Evolutionary conservation across 2,888 invertebrate genomes (phyloP), one percentile per base, ranked within the genome.

Genomic region (Glaucopsyche alexis): DNA sequence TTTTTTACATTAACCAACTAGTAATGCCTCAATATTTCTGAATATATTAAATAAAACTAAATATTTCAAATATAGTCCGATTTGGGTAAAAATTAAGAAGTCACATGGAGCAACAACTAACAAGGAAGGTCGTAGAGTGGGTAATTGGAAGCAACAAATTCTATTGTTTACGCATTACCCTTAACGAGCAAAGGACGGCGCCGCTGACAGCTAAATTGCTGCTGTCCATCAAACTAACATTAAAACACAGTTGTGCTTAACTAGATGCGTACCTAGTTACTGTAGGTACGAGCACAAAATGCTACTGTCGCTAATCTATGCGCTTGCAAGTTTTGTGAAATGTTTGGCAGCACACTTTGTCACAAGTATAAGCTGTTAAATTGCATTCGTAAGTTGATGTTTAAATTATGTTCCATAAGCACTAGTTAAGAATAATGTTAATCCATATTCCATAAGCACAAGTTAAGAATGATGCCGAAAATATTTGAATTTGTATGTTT

Each of bases 171-270:
- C 29, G 29, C 60, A 60, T 60, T 60, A 60, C 14, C 7, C 11
- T 60, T 60, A 60, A 60, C 29, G 29, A 60, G 29, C 29, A 2
- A 29, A 60, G 60, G 60, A 29, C 60, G 13, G 60, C 60, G 6
- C 50, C 50, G 50, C 60, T 38, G 60, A 60, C 60, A 60, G 29
- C 29, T 60, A 60, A 38, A 60, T 60, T 38, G 60, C 60, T 2
- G 60, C 29, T 16, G 60, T 38, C 60, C 60, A 60, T 60, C 60
- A 60, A 60, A 60, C 29, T 60, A 38, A 5, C 60, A 60, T 60
- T 60, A 60, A 60, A 60, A 60, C 60, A 38, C 29, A 6, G 19
- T 19, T 19, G 55, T 11, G 60, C 29, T 38, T 60, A 60, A 60
- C 60, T 38, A 60, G 60, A 60, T 60, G 13, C n/a, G n/a, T n/a